phyloP scores from a whole-genome alignment of 2,113 vertebrate genomes.

The Urocynchramus pylzowi region DNA sequence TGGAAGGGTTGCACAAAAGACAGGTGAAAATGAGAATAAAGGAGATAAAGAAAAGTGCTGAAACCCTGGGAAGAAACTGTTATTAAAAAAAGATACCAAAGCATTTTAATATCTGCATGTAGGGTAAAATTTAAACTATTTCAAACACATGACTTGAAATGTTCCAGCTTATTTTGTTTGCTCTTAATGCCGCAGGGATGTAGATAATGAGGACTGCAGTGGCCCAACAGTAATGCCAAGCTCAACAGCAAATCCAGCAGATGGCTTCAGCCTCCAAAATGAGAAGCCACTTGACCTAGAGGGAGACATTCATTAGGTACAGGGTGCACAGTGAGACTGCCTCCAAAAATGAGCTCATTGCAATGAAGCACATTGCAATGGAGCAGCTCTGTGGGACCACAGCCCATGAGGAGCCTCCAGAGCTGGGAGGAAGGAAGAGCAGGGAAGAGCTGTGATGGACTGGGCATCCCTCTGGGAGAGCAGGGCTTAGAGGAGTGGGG shows the following conservation, averaged over 20 bases:
- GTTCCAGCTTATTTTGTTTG: neutral
- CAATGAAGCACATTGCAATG: too few species aligned
- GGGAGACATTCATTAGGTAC: neutral
- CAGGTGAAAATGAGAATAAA: neutral
- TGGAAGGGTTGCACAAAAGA: neutral
- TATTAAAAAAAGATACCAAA: neutral
- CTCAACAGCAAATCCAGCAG: neutral
- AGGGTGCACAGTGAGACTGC: neutral
- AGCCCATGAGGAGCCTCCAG: neutral
- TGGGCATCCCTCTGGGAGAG: neutral
- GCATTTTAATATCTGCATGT: neutral
- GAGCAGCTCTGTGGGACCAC: neutral
- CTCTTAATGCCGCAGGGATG: neutral
- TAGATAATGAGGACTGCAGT: neutral
- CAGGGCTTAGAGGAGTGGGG: accelerated
- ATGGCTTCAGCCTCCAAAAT: neutral
- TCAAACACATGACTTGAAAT: neutral
- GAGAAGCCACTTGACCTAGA: neutral
- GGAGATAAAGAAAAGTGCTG: neutral
- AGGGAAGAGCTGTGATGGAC: neutral
- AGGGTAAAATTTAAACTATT: neutral
- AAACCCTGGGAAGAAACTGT: neutral
- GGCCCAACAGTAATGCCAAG: neutral
- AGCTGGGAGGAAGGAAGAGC: neutral
- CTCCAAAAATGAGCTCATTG: neutral